These are phyloP conservation scores for Ondatra zibethicus DNA, from an alignment of 2,113 vertebrate species.

Conservation along the genomic window DNA sequence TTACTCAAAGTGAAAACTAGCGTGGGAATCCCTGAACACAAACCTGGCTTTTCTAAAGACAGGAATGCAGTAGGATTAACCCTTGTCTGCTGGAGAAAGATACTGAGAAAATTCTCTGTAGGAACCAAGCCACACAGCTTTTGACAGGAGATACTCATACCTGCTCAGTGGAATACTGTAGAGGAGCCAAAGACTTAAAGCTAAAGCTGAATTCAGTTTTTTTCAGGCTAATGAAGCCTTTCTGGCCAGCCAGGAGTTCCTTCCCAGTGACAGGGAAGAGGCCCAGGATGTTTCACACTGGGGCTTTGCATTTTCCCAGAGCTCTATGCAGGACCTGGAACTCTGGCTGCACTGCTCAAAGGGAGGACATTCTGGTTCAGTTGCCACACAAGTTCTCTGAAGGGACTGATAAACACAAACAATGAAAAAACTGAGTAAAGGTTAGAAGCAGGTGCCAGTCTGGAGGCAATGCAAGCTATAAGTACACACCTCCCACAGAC, in stretches of 20 bases:
- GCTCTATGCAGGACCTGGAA: slow-evolving; percentile 88
- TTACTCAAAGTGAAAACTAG: slow-evolving; percentile 50
- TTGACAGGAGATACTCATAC: slow-evolving; percentile 48
- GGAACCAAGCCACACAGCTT: slow-evolving; percentile 73
- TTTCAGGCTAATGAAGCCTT: slow-evolving; percentile 85
- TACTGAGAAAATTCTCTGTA: slow-evolving; percentile 60
- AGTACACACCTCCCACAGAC: slow-evolving; percentile 63
- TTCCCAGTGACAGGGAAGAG: slow-evolving; percentile 86
- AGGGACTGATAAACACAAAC: slow-evolving; percentile 55
- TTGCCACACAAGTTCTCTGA: slow-evolving; percentile 47
- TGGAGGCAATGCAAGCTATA: slow-evolving; percentile 57
- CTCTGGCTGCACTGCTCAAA: slow-evolving; percentile 79
- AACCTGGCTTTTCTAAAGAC: slow-evolving; percentile 18
- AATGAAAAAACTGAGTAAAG: neutral
- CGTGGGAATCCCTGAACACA: neutral
- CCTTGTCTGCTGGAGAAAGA: slow-evolving; percentile 63
- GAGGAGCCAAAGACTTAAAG: slow-evolving; percentile 88
- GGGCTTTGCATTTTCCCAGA: slow-evolving; percentile 88
- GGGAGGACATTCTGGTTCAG: slow-evolving; percentile 70
- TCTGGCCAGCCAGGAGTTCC: slow-evolving; percentile 89
- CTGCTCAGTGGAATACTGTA: slow-evolving; percentile 59
- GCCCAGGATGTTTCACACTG: slow-evolving; percentile 86
- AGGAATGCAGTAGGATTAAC: slow-evolving; percentile 56
- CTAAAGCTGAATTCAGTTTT: slow-evolving; percentile 61
- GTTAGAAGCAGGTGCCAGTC: slow-evolving; percentile 44